Base-by-base conservation (phyloP, 1,140 invertebrate species). In the Drosophila kanapiae region DNA sequence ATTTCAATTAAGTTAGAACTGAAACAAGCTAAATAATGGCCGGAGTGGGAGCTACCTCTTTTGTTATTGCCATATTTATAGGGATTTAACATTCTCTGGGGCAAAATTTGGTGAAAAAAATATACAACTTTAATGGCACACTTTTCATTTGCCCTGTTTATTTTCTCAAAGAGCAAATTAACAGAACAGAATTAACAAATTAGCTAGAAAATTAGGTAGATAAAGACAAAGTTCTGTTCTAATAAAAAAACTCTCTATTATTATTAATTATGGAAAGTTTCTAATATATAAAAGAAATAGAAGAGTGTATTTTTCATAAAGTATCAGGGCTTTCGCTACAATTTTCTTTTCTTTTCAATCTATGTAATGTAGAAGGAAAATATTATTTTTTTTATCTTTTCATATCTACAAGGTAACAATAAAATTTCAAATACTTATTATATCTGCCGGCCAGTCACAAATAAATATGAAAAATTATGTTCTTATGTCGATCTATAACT, bases 1-100 rank as follows among this genome's bases (percentile, higher is more conserved):
- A 85, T 90, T 88, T 88, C 84, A 88, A 88, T 88, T 88, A 88
- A 68, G 85, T 47, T 62, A 63, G 78, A 80, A 83, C 71, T 70
- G 61, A 64, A 63, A 48, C 45, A 47, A 62, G 48, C 31, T n/a
- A 40, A 56, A 60, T 45, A 42, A 70, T 40, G 51, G 53, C 6
- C 9, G 35, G 29, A 35, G 23, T 23, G 35, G 59, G 62, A 57
- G 31, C 48, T 56, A 45, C 53, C 49, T 29, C n/a, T 37, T 38
- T 56, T 56, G 53, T 38, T 27, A 54, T 56, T 4, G 5, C 18
- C 18, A 38, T 56, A 56, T 56, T 56, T 56, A 56, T 38, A 38
- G 18, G 18, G 14, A 56, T 23, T 56, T 37, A 6, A 37, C 16
- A 23, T 37, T 54, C 16, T 54, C 35, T 37, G 33, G 33, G 35